Evolutionary conservation across 2,797 vertebrate species (phyloP), one percentile per base, ranked within the genome.

Genomic region (Morus bassanus): DNA sequence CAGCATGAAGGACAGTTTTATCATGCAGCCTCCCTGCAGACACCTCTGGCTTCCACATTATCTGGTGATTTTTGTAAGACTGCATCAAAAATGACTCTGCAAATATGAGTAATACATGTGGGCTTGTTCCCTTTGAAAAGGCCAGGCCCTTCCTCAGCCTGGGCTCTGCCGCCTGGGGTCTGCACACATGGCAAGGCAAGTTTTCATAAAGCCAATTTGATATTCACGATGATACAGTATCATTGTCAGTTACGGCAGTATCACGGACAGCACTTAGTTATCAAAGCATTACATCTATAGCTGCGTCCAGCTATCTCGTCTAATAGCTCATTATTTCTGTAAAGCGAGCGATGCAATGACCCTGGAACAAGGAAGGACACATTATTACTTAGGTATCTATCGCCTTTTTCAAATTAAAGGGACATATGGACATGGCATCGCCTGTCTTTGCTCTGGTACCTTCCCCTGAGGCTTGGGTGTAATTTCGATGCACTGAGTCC

Each of bases 401-500:
- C 18, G 17, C 33, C 68, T 50, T 65, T 24, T 18, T 76, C 46
- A 46, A 57, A 73, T 46, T 17, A 64, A 80, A 76, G 28, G 23
- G 51, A 89, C 35, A 57, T 28, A 63, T 16, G 79, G 79, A 65
- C 30, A 59, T 4, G 41, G 64, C 31, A 63, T 2, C 41, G 53
- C 59, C 85, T 78, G 45, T 67, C 45, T 76, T 67, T 80, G 64
- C 27, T 35, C 46, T 59, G 63, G 39, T 63, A 45, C 48, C 35
- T 41, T 70, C 61, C 59, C 27, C 45, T 39, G 43, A 60, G 57
- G 48, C 30, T n/a, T 37, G 31, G 45, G 5, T 68, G 16, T 8
- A 60, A 64, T 68, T 72, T 35, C 0, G 4, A 17, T 1, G 1
- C 17, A 16, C 25, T 22, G 69, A 86, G n/a, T n/a, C 74, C 0